Base-by-base conservation (phyloP, 2,113 vertebrate species). In the Spheniscus mendiculus region DNA sequence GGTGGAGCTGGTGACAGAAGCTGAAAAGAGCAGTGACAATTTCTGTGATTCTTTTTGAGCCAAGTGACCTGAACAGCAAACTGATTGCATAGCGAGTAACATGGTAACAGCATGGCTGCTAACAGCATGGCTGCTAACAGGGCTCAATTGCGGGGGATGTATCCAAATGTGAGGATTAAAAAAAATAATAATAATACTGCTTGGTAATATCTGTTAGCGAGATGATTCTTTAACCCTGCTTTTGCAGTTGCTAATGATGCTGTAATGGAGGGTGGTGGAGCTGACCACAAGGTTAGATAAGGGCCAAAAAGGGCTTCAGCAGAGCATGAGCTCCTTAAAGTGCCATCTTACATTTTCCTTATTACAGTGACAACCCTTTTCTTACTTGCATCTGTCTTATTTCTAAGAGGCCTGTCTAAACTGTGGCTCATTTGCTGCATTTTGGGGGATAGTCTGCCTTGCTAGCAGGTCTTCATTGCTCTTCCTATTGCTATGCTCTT, bases 91-190 rank as follows among this genome's bases (percentile, higher is more conserved):
- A 21, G 49, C 1, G 10, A 79, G 44, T 27, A 44, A n/a, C 36
- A 8, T 0, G 1, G 62, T n/a, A 44, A 29, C 73, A 74, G 69
- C 34, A 7, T 0, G 0, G 42, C 66, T 77, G 40, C 69, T 15
- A 2, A 29, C 52, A 23, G 50, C 34, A 7, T 0, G 0, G 42
- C 66, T 77, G 40, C 69, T 15, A 2, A 29, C 52, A 23, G 50
- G 53, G 58, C 47, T 62, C 25, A 8, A 4, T 5, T 55, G 42
- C 1, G 0, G 62, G 62, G 58, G 44, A 32, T 42, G 50, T 11
- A 40, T 22, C 49, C 62, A 22, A 36, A 62, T 44, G 27, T 1
- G 12, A 59, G 44, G 27, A n/a, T 65, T 70, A 21, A 40, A 58
- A 85, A 62, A 13, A 29, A 42, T 12, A 42, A 15, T 15, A 15